Evolutionary conservation across 2,113 vertebrate genomes (phyloP).

Genomic region (Eretmochelys imbricata): DNA sequence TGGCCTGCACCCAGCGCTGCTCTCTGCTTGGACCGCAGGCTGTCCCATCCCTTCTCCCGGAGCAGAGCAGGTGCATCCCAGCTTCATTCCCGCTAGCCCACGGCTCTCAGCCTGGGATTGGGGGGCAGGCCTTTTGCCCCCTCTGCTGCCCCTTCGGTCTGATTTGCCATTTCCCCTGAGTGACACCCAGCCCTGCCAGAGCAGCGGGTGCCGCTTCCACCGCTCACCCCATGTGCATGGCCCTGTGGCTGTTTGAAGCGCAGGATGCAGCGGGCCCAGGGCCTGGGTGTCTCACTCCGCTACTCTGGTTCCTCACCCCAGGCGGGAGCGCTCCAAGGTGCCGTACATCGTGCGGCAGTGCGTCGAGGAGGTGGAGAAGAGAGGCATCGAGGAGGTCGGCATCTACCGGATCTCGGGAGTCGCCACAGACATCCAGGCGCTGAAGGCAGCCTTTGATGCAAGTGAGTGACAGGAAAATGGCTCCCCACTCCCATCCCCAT

Average conservation of each 20-base stretch:
- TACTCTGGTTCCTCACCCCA: constrained; percentile 21
- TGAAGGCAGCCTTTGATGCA: constrained; percentile 94
- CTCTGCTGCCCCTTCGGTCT: neutral
- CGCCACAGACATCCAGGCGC: constrained; percentile 96
- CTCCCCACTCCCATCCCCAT: neutral
- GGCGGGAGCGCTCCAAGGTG: constrained; percentile 98
- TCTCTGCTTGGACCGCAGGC: no score
- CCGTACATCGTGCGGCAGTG: constrained; percentile 99
- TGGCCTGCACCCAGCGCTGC: no score
- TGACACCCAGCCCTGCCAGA: no score
- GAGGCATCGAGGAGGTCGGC: constrained; percentile 97
- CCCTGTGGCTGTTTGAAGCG: no score
- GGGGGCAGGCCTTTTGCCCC: neutral
- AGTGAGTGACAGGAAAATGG: constrained; percentile 82
- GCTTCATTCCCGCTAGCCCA: neutral
- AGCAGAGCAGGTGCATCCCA: neutral
- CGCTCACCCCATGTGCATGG: no score
- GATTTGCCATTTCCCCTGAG: neutral
- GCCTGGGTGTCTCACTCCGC: neutral
- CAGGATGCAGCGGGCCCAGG: no score
- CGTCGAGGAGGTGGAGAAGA: constrained; percentile 98
- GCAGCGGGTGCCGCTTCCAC: no score
- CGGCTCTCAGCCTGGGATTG: neutral
- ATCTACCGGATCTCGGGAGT: constrained; percentile 99
- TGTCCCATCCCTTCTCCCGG: neutral